Evolutionary conservation across 2,113 vertebrate species (phyloP), one percentile per base, ranked within the genome.

Genomic region (Rana temporaria): DNA sequence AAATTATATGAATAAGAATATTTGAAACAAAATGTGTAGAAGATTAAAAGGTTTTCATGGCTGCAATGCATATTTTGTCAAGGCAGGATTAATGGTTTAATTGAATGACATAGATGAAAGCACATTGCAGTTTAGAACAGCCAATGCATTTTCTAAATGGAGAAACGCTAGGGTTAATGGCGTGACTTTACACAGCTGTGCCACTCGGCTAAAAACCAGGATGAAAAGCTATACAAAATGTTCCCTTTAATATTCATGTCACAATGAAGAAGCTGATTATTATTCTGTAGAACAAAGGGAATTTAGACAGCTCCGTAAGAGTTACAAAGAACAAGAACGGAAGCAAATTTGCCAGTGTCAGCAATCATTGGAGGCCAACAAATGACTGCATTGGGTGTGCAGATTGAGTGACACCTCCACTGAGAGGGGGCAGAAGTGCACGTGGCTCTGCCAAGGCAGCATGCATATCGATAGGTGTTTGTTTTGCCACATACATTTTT

Each of bases 201-300:
- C 69, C 76, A 48, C n/a, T 72, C 84, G 26, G 60, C 84, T 82
- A 84, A 85, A 87, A 82, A 84, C 60, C 84, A 78, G 84, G 67
- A 78, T 85, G 77, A 59, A 0, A 63, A 89, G 78, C 84, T 81
- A 82, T 87, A 88, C 67, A 85, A 67, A 81, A 86, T 78, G 84
- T 77, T 85, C 84, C 77, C 90, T 90, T 91, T 72, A 90, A 90
- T 92, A 90, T 92, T 91, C 88, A 88, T 87, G 70, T 64, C 88
- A 88, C 89, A 90, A 89, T 84, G 84, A 88, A 86, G 86, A 90
- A 88, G 87, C 82, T 93, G 86, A 89, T 93, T 90, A 88, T 92
- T 89, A 90, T 92, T 92, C 88, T 88, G 82, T 84, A 86, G 83
- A 92, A 90, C 79, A 89, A 89, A 92, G 84, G 80, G 78, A 85